phyloP scores from a whole-genome alignment of 2,113 vertebrate genomes.

The Tragelaphus scriptus region DNA sequence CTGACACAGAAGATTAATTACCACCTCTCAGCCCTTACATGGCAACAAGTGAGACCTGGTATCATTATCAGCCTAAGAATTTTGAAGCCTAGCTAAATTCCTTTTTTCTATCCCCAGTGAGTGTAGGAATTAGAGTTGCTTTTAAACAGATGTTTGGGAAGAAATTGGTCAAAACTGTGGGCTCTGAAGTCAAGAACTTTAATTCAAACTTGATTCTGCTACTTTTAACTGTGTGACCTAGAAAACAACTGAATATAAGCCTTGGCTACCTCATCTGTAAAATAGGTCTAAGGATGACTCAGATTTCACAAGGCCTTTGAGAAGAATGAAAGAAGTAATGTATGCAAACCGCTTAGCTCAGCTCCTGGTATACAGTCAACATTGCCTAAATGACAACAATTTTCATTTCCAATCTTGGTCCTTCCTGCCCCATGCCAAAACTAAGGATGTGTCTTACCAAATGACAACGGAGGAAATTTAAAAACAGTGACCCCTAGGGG shows the following conservation, averaged over 20 bases:
- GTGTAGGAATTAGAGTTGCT: not conserved
- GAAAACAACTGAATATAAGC: not conserved
- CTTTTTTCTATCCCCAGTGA: not conserved
- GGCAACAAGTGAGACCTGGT: not conserved
- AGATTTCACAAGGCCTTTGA: not conserved
- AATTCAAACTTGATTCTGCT: not conserved
- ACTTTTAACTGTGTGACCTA: not conserved
- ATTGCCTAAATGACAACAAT: not conserved
- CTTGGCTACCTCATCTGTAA: not conserved
- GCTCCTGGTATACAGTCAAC: rapidly evolving
- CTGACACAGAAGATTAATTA: not conserved
- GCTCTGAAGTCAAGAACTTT: not conserved
- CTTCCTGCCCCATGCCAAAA: not conserved
- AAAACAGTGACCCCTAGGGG: not conserved
- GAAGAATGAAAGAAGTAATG: not conserved
- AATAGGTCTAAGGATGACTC: not conserved
- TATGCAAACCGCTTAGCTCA: not conserved
- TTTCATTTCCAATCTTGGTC: not conserved
- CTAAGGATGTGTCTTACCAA: not conserved
- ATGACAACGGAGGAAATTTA: not conserved
- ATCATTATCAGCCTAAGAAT: not conserved
- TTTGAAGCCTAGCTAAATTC: not conserved
- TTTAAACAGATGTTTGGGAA: not conserved
- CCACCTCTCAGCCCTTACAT: too few relatives aligned
- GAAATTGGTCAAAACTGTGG: not conserved